Base-by-base conservation (phyloP, 2,797 vertebrate genomes). In the Lepus oiostolus region DNA sequence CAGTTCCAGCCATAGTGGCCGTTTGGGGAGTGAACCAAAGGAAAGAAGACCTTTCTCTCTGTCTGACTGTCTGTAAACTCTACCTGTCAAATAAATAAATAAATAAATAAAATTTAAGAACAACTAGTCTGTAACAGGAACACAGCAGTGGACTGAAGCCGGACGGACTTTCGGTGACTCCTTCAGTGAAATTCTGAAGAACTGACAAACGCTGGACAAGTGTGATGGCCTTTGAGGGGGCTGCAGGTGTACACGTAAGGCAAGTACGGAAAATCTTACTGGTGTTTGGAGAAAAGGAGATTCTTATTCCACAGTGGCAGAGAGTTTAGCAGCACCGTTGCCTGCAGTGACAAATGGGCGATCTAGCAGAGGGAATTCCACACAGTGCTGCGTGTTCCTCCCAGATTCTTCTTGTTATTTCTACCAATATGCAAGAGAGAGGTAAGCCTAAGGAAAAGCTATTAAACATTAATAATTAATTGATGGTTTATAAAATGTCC, bases 391-490 rank as follows among this genome's bases (percentile, higher is more conserved):
- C 68, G 35, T 63, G 52, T 74, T 74, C 68, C 72, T 94, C 28
- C 67, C 74, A 79, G 81, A 9, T 87, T 62, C 90, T 86, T 93
- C 85, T 47, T 77, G 21, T 19, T 87, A 30, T 13, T 94, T 90
- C 35, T 47, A 47, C 11, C 19, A 82, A 85, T 54, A 68, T 65
- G 21, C 13, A 65, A 32, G 26, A 65, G 22, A 94, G 38, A 82
- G 24, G 24, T 35, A 62, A 62, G 52, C 14, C 79, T 70, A 63
- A 75, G 24, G 54, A 94, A 88, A 62, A n/a, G 24, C 14, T 71
- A 70, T 32, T 62, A 14, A 79, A 90, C n/a, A 76, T 7, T 8
- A 81, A 60, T 92, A 13, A 79, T 30, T 85, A 88, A 58, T 22
- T 58, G 54, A 65, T 60, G 22, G 12, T 65, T 85, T 91, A 11